Evolutionary conservation across 2,888 invertebrate species (phyloP), one percentile per base, ranked within the genome.

Genomic region (Drosophila paracracens): DNA sequence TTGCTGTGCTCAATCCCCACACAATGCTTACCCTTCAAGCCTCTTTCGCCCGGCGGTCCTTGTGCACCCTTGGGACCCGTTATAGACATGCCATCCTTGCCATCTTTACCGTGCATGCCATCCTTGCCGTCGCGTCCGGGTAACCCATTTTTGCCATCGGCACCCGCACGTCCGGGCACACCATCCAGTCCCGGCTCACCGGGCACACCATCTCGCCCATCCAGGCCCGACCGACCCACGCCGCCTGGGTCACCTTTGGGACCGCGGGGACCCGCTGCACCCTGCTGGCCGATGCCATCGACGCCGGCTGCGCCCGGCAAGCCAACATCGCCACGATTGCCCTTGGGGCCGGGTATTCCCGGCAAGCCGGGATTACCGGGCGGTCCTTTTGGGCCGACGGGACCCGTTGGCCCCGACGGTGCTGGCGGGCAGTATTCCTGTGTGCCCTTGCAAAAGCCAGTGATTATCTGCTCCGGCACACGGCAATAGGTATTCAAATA

Each of bases 171-270:
- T 2, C 98, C 97, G 0, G 96, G 96, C 75, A 97, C 95, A 0
- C 98, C 98, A 68, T 93, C 92, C 40, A 98, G 93, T 0, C 98
- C 98, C 0, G 98, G 98, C 88, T 97, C 97, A 0, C 98, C 98
- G 0, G 98, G 98, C 0, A 98, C 95, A 4, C 98, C 98, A 82
- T 98, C 97, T 63, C 97, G 94, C 0, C 98, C 98, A 88, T 98
- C 98, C 2, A 98, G 92, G 0, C 97, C 97, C 0, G 95, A 94
- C 52, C 95, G 95, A 0, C 97, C 97, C 40, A 96, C 95, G 82
- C 95, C 95, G 35, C 97, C 97, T 92, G 91, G 83, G 70, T 93
- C 91, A 46, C 93, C 93, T 74, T 93, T 93, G 4, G 92, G 92
- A 0, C 93, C 93, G 0, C 92, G 84, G 0, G 92, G 90, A 2